Evolutionary conservation across 2,113 vertebrate species (phyloP).

Genomic region (Sialia sialis): DNA sequence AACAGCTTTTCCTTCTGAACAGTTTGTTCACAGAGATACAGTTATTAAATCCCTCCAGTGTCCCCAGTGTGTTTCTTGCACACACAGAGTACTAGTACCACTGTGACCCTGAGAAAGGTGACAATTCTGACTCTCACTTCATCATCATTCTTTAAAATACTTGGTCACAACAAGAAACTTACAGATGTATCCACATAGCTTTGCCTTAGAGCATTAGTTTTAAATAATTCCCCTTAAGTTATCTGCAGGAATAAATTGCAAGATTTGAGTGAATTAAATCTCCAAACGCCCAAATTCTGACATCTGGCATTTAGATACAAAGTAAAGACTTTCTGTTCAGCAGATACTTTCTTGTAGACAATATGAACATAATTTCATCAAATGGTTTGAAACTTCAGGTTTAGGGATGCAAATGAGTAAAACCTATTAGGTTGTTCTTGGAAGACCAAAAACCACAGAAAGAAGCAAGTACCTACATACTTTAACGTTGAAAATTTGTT

Average conservation of each 20-base stretch:
- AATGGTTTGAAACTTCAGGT: not conserved
- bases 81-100: conserved; percentile 3
- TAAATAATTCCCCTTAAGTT: not conserved
- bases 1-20: not conserved
- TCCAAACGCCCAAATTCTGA: not conserved
- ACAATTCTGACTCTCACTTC: conserved; percentile 56
- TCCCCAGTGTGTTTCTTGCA: not conserved
- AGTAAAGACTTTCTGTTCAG: not conserved
- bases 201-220: not conserved
- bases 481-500: not conserved
- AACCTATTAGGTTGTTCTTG: not conserved
- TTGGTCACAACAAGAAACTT: not conserved
- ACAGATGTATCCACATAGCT: not conserved
- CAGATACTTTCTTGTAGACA: not conserved
- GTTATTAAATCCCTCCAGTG: conserved; percentile 1
- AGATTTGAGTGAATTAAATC: not conserved
- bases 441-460: not conserved
- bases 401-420: not conserved
- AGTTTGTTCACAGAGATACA: not conserved
- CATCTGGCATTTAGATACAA: not conserved
- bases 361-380: not conserved
- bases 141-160: conserved; percentile 52
- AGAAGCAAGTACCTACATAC: not conserved
- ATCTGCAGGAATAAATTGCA: not conserved
- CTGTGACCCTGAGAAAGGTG: conserved; percentile 37